These are phyloP conservation scores for Orestias chungarensis DNA, from an alignment of 2,797 vertebrate species.

Conservation along the genomic window DNA sequence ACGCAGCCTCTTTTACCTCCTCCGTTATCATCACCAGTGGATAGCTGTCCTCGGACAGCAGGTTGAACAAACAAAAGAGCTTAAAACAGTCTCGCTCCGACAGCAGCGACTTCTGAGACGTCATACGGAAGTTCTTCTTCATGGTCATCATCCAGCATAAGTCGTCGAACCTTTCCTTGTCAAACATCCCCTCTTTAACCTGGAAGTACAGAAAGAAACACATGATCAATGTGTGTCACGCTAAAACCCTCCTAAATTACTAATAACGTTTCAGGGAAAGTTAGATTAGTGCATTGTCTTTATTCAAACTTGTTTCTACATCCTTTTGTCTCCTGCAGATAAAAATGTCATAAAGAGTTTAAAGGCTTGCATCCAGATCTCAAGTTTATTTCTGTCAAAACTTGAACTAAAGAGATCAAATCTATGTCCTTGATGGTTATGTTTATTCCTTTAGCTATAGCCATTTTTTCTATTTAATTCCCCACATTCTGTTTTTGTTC, in stretches of 20 bases:
- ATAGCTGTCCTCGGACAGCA: constrained; percentile 84
- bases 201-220: constrained; percentile 39
- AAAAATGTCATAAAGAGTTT: too few relatives aligned
- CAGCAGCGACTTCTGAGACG: constrained; percentile 52
- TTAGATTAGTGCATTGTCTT: not conserved
- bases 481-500: too few relatives aligned
- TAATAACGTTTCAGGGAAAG: not conserved
- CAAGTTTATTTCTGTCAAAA: too few relatives aligned
- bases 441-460: too few relatives aligned
- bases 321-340: not conserved
- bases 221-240: not conserved
- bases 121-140: constrained; percentile 80
- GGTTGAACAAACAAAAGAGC: constrained; percentile 86
- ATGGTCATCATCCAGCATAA: constrained; percentile 86
- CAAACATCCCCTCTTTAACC: constrained; percentile 82
- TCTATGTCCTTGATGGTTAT: too few relatives aligned
- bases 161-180: constrained; percentile 84
- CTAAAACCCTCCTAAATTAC: not conserved
- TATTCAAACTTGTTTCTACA: not conserved
- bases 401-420: too few relatives aligned
- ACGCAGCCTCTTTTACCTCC: constrained; percentile 68
- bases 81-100: constrained; percentile 80
- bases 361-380: too few relatives aligned
- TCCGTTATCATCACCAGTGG: constrained; percentile 82
- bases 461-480: too few relatives aligned